These are phyloP conservation scores for Erethizon dorsatum DNA, from an alignment of 2,797 vertebrate species.

Conservation along the genomic window DNA sequence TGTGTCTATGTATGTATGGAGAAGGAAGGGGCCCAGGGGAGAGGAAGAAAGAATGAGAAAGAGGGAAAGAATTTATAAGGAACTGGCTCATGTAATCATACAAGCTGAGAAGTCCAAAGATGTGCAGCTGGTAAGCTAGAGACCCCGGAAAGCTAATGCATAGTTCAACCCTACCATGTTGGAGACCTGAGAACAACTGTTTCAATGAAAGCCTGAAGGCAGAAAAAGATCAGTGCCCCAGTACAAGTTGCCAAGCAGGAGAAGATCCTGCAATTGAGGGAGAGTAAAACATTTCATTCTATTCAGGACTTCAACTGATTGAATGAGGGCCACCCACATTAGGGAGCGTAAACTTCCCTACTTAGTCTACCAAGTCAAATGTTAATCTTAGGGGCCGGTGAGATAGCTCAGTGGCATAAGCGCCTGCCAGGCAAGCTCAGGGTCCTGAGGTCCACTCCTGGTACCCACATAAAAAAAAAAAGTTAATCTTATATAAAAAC, in stretches of 20 bases:
- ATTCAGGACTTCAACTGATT: neutral
- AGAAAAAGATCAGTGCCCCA: neutral
- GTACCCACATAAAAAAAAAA: too few relatives aligned
- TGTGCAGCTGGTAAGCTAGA: neutral
- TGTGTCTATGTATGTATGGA: neutral
- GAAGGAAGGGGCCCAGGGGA: neutral
- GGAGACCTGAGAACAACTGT: neutral
- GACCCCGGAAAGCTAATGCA: neutral
- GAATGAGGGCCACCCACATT: neutral
- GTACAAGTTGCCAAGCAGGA: neutral
- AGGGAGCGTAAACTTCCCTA: neutral
- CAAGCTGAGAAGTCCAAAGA: neutral
- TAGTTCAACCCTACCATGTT: neutral
- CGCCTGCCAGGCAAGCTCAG: too few relatives aligned
- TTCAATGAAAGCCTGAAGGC: neutral
- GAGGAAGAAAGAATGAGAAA: neutral
- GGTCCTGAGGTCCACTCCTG: too few relatives aligned
- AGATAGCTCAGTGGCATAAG: too few relatives aligned
- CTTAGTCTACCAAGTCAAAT: neutral
- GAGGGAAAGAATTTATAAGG: neutral
- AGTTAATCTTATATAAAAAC: neutral
- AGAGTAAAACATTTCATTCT: neutral
- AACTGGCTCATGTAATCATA: neutral
- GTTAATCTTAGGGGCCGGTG: neutral
- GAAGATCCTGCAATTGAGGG: neutral